phyloP scores from a whole-genome alignment of 1,140 invertebrate genomes.

The Euura lappo region DNA sequence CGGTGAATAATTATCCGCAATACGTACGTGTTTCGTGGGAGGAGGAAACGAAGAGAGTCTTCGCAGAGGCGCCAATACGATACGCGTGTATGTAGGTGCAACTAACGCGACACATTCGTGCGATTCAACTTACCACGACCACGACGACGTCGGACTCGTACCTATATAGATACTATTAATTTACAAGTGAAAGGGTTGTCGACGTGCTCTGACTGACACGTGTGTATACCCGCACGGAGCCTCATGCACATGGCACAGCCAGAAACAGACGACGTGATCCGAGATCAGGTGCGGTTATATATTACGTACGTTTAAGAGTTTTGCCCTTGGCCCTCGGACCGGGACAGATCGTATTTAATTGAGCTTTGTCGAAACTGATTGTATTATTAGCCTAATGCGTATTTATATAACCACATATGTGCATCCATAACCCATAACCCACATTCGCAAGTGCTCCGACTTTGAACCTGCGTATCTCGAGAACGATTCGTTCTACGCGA shows the following conservation, averaged over 20 bases:
- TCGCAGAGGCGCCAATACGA: neutral
- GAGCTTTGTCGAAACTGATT: neutral
- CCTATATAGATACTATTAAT: neutral
- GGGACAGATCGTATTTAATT: neutral
- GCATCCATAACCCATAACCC: neutral
- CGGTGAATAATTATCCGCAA: too few species aligned
- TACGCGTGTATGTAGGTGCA: neutral
- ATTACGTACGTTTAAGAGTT: neutral
- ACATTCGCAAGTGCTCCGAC: too few species aligned
- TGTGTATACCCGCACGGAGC: too few species aligned
- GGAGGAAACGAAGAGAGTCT: too few species aligned
- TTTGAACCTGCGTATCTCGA: too few species aligned
- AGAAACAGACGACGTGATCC: too few species aligned
- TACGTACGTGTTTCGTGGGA: too few species aligned
- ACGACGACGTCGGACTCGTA: neutral
- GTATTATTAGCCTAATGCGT: neutral
- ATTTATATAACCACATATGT: neutral
- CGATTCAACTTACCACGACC: neutral
- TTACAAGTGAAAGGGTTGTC: conserved; percentile 5
- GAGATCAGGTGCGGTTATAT: too few species aligned
- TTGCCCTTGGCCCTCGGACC: neutral
- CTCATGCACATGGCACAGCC: too few species aligned
- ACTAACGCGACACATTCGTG: neutral
- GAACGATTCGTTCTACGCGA: too few species aligned
- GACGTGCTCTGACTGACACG: neutral